Evolutionary conservation across 2,797 vertebrate species (phyloP).

Genomic region (Tadarida brasiliensis): DNA sequence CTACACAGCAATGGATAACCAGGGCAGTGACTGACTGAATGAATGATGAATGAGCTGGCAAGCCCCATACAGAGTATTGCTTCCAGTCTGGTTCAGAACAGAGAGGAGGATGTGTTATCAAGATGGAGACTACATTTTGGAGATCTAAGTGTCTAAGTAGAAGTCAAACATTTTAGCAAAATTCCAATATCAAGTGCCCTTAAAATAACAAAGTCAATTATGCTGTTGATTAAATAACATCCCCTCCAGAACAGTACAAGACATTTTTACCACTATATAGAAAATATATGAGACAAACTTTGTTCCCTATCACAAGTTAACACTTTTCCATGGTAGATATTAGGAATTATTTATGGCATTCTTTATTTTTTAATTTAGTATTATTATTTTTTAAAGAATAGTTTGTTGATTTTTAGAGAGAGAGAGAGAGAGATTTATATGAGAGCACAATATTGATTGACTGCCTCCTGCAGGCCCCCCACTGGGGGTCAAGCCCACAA

Average conservation of each 20-base stretch:
- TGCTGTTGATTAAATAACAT: background rate
- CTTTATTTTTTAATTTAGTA: background rate
- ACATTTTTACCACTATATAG: background rate
- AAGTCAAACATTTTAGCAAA: conserved; percentile 37
- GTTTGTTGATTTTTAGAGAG: too few relatives aligned
- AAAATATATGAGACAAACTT: background rate
- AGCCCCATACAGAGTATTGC: background rate
- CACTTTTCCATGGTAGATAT: background rate
- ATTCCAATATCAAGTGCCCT: background rate
- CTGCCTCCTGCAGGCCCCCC: too few relatives aligned
- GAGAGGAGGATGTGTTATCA: background rate
- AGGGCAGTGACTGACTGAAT: background rate
- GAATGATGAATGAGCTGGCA: background rate
- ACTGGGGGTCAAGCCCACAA: too few relatives aligned
- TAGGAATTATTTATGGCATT: background rate
- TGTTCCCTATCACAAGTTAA: background rate
- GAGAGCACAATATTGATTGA: too few relatives aligned
- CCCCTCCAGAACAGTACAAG: background rate
- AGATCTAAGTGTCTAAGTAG: conserved; percentile 22
- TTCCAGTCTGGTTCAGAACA: background rate
- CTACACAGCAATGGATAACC: background rate
- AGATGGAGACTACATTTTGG: background rate
- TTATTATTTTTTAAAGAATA: too few relatives aligned
- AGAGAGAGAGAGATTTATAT: too few relatives aligned
- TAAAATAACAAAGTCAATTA: background rate